Evolutionary conservation across 2,888 invertebrate species (phyloP), one percentile per base, ranked within the genome.

Genomic region (Polylopha cassiicola): DNA sequence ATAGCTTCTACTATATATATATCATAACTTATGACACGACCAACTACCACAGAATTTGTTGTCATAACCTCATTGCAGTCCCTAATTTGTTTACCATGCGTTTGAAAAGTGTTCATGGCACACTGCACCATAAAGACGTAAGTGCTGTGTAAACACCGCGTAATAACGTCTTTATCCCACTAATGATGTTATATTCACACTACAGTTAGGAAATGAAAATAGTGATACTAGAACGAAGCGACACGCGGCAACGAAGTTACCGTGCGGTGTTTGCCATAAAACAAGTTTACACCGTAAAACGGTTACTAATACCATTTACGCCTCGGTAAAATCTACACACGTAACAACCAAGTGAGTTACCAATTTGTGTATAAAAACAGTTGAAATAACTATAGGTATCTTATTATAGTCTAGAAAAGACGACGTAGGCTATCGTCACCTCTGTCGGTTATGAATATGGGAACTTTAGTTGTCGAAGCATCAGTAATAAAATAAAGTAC

Each of bases 241-340:
- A 37, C 21, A 37, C 22, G 36, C 46, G 52, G 47, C 61, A 65
- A 66, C 53, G 45, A 53, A 58, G 60, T 67, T 67, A 61, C 48
- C 39, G 48, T 44, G 51, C 43, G 56, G 54, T 46, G 30, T 42
- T 43, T 33, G 39, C 33, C 41, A 43, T 37, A 39, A 53, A 57
- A 52, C 50, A 43, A 55, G 51, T 53, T 57, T 47, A 46, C 50
- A 31, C 43, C 43, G 46, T 52, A 53, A 61, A 68, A 59, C 63
- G 55, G 56, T 58, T 57, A 58, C 58, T 60, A 58, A 55, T 52
- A 57, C 47, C 47, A 52, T 59, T 61, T 53, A 49, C 43, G 43
- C 42, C 39, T 42, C 33, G 24, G 9, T 26, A 13, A 31, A 37
- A 6, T 17, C n/a, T 27, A 31, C 36, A 48, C 42, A 31, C 26